phyloP scores from a whole-genome alignment of 2,797 vertebrate species.

The Coracias cyanogaster region DNA sequence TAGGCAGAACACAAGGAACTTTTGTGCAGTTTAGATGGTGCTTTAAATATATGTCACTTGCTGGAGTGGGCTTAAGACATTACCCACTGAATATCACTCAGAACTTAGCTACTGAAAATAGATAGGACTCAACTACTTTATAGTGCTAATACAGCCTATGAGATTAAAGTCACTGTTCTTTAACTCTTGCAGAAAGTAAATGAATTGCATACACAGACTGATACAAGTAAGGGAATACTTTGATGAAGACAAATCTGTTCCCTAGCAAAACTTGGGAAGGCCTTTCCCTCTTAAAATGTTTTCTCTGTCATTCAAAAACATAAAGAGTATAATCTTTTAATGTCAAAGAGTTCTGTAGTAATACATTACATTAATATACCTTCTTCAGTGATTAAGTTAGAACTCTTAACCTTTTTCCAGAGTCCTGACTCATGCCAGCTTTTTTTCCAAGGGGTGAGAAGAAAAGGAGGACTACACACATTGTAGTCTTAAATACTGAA shows the following conservation, averaged over 20 bases:
- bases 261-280: neutral
- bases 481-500: neutral
- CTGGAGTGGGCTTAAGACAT: neutral
- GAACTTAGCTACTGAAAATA: neutral
- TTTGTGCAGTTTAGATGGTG: neutral
- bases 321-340: neutral
- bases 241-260: neutral
- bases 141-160: neutral
- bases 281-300: neutral
- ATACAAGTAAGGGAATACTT: neutral
- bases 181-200: neutral
- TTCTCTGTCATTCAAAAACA: neutral
- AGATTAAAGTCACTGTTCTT: neutral
- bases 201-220: neutral
- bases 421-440: neutral
- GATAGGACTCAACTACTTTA: neutral
- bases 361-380: neutral
- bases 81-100: neutral
- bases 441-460: neutral
- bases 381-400: neutral
- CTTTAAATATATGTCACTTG: neutral
- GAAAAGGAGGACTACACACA: neutral
- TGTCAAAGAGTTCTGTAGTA: neutral
- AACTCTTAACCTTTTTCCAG: neutral
- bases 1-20: neutral